Evolutionary conservation across 2,797 vertebrate genomes (phyloP).

Genomic region (Mormyrops boulengeri): DNA sequence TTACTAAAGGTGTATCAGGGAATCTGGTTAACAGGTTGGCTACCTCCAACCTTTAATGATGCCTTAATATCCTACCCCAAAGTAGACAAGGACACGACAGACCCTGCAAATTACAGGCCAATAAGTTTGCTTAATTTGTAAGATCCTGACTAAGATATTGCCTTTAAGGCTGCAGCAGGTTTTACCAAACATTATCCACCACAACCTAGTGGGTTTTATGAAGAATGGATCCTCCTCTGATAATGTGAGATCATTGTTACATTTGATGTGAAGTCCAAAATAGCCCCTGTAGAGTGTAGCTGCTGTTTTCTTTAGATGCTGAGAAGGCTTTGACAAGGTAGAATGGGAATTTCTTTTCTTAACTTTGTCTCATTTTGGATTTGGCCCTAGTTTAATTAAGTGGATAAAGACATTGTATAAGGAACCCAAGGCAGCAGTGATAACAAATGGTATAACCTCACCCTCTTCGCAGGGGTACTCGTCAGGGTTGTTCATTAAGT

Average conservation of each 20-base stretch:
- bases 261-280: neutral
- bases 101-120: neutral
- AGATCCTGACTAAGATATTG: neutral
- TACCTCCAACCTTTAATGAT: conserved; percentile 17
- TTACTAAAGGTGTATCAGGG: neutral
- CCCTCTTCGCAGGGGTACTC: neutral
- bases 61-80: neutral
- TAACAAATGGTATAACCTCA: neutral
- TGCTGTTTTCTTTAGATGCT: neutral
- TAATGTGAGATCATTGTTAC: neutral
- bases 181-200: neutral
- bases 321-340: neutral
- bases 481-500: neutral
- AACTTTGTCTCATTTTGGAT: neutral
- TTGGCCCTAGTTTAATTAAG: neutral
- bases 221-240: neutral
- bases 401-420: neutral
- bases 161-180: neutral
- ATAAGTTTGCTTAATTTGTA: neutral
- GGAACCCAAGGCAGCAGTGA: neutral
- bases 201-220: neutral
- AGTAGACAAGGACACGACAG: neutral
- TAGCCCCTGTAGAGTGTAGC: neutral
- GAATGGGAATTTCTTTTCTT: neutral
- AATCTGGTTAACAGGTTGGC: neutral